phyloP scores from a whole-genome alignment of 1,140 invertebrate genomes.

The Portunus trituberculatus region DNA sequence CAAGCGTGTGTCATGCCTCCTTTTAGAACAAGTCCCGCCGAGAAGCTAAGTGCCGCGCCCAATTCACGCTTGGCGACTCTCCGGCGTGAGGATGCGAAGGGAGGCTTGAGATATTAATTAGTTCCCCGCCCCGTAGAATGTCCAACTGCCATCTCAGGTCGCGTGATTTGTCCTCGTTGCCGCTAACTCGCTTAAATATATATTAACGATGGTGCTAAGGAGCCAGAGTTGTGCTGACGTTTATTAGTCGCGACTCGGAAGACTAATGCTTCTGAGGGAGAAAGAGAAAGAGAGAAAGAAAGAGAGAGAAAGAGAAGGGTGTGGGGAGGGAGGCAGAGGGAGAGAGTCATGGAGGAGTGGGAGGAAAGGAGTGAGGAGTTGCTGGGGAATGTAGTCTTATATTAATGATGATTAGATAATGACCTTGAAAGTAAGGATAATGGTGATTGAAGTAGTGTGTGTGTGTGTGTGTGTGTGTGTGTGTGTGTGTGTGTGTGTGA shows the following conservation, averaged over 20 bases:
- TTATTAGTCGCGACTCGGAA: not conserved
- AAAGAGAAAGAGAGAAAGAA: not conserved
- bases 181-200: conserved; percentile 8
- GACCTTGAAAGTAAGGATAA: not conserved
- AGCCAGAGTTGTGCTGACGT: not conserved
- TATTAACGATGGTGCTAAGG: conserved; percentile 36
- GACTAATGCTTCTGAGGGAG: not conserved
- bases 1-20: conserved; percentile 45
- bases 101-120: conserved; percentile 41
- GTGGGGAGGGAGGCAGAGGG: not conserved
- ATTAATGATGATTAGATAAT: not conserved
- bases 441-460: not conserved
- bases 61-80: conserved; percentile 38
- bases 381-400: not conserved
- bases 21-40: conserved; percentile 25
- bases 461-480: conserved; percentile 16
- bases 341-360: not conserved
- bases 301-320: not conserved
- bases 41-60: conserved; percentile 25
- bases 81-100: not conserved
- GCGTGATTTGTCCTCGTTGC: not conserved
- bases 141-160: conserved; percentile 14
- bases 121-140: not conserved
- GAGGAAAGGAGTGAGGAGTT: no score
- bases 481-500: conserved; percentile 18